Base-by-base conservation (phyloP, 2,888 invertebrate species). In the Tinea trinotella region DNA sequence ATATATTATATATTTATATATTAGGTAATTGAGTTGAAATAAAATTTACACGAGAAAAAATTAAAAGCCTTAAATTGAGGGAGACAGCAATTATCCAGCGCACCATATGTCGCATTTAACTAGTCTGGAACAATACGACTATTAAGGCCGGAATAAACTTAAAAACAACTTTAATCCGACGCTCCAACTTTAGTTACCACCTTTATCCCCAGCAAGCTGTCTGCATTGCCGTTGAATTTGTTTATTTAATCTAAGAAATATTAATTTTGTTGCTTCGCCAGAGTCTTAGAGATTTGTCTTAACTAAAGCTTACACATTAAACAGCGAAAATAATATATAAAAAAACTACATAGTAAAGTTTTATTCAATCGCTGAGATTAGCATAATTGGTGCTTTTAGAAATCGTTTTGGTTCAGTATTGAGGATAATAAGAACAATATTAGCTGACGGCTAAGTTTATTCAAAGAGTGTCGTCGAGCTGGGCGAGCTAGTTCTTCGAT, bases 81-180 rank as follows among this genome's bases (percentile, higher is more conserved):
- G 1, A 40, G 7, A 17, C 40, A 15, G 18, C 54, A 50, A 46
- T 22, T 54, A 35, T 35, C 48, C 17, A 18, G n/a, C 13, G 54
- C 54, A 55, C 54, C 54, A 48, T 55, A 53, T 48, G 69, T 69
- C 68, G 68, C 71, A 71, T 76, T 76, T 74, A 80, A 81, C 77
- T 76, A 70, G 66, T 68, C 64, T 70, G 68, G 75, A 82, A 82
- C 82, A 81, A 82, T 81, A 12, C 50, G 24, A 50, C 50, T 50
- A 80, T 81, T 81, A 82, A 77, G 80, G 75, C 78, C 65, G 70
- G 74, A 76, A 77, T 82, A 79, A 83, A 81, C 79, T 82, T 80
- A 80, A 80, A 81, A 82, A 82, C 80, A 79, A 81, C 76, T 81
- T 81, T 74, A 82, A 83, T 81, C 81, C 76, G 67, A 70, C 74